These are phyloP conservation scores for Cataglyphis hispanica DNA, from an alignment of 1,140 invertebrate species.

Conservation along the genomic window DNA sequence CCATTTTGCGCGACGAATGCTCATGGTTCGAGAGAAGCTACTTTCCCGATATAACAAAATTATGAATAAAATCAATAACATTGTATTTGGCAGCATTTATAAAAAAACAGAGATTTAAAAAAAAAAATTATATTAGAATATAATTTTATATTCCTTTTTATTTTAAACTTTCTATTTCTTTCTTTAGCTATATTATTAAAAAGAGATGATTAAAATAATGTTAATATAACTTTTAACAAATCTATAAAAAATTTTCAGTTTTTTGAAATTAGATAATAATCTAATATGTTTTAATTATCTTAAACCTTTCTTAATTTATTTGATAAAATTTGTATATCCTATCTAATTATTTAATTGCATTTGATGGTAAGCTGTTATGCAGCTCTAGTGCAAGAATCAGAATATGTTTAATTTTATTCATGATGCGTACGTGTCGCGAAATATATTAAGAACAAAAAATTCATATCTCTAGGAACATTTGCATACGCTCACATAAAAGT, in stretches of 20 bases:
- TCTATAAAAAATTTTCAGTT: neutral
- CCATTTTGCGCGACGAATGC: slow-evolving; percentile 48
- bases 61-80: slow-evolving; percentile 14
- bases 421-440: neutral
- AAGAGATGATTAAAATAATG: neutral
- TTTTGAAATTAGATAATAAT: neutral
- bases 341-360: neutral
- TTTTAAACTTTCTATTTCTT: slow-evolving; percentile 4
- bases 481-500: neutral
- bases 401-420: slow-evolving; percentile 8
- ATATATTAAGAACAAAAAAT: slow-evolving; percentile 43
- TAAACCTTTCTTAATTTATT: neutral
- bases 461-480: slow-evolving; percentile 7
- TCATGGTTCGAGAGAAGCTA: slow-evolving; percentile 18
- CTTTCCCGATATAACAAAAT: slow-evolving; percentile 25
- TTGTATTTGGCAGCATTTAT: neutral
- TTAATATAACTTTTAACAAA: slow-evolving; percentile 10
- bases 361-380: neutral
- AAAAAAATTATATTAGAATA: neutral
- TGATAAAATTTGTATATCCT: neutral
- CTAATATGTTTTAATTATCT: slow-evolving; percentile 15
- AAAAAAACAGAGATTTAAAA: neutral
- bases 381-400: neutral
- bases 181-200: neutral
- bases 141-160: neutral